phyloP scores from a whole-genome alignment of 2,888 invertebrate species.

The Labia minor region DNA sequence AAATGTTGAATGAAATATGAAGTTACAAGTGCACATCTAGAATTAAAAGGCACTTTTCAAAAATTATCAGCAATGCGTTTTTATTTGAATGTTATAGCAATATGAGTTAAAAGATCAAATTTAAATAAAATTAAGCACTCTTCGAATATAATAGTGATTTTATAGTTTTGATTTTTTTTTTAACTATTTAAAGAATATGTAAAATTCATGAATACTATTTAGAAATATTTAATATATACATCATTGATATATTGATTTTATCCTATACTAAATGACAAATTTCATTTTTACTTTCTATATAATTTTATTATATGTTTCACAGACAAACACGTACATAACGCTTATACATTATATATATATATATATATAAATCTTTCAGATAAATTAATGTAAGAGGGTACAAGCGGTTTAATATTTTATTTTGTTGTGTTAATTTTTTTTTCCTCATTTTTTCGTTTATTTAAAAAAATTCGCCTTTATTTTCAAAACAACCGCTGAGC shows the following conservation, averaged over 20 bases:
- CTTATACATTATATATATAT: not conserved
- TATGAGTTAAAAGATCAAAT: not conserved
- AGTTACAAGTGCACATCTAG: slow-evolving; percentile 7
- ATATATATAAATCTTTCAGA: not conserved
- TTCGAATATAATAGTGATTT: slow-evolving; percentile 7
- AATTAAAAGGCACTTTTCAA: slow-evolving; percentile 13
- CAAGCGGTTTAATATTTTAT: not conserved
- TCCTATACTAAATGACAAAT: slow-evolving; percentile 4
- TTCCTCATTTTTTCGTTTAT: no score
- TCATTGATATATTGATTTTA: slow-evolving; percentile 13
- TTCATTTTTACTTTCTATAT: slow-evolving; percentile 13
- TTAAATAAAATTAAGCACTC: slow-evolving; percentile 8
- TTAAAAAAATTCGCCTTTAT: not conserved
- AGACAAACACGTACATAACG: slow-evolving; percentile 13
- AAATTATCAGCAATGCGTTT: slow-evolving; percentile 13
- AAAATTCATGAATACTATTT: slow-evolving; percentile 8
- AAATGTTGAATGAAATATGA: not conserved
- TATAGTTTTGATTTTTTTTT: slow-evolving; percentile 3
- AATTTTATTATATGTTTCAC: slow-evolving; percentile 13
- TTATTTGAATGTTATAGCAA: slow-evolving; percentile 13
- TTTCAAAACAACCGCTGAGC: not conserved
- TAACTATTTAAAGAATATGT: not conserved
- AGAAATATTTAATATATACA: slow-evolving; percentile 13
- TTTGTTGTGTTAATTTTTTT: no score
- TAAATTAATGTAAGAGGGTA: slow-evolving; percentile 13